phyloP scores from a whole-genome alignment of 2,113 vertebrate species.

The Macrotis lagotis region DNA sequence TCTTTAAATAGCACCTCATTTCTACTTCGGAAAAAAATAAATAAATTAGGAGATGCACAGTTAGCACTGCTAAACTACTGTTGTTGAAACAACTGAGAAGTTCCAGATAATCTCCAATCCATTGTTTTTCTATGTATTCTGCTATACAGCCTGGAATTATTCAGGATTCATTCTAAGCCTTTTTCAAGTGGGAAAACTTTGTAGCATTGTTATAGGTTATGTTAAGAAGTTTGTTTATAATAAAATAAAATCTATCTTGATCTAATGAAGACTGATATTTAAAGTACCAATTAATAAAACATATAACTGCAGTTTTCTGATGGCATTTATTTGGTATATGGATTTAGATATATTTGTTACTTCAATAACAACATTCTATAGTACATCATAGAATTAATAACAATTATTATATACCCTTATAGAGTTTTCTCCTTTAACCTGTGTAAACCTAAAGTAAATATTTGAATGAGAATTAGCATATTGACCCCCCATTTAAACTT shows the following conservation, averaged over 20 bases:
- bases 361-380: accelerated
- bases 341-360: background rate
- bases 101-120: background rate
- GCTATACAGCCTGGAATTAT: conserved; percentile 8
- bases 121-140: background rate
- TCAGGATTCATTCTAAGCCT: conserved; percentile 24
- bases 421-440: background rate
- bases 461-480: background rate
- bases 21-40: background rate
- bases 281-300: background rate
- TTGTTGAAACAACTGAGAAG: background rate
- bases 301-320: accelerated
- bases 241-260: background rate
- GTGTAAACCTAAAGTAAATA: background rate
- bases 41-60: background rate
- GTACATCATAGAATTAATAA: background rate
- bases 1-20: background rate
- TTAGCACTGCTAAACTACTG: background rate
- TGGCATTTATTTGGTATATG: background rate
- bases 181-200: conserved; percentile 30
- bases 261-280: background rate
- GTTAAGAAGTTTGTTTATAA: background rate
- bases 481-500: background rate
- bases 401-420: no score
- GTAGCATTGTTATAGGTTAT: background rate